Evolutionary conservation across 2,113 vertebrate species (phyloP).

Genomic region (Butastur rufipennis): DNA sequence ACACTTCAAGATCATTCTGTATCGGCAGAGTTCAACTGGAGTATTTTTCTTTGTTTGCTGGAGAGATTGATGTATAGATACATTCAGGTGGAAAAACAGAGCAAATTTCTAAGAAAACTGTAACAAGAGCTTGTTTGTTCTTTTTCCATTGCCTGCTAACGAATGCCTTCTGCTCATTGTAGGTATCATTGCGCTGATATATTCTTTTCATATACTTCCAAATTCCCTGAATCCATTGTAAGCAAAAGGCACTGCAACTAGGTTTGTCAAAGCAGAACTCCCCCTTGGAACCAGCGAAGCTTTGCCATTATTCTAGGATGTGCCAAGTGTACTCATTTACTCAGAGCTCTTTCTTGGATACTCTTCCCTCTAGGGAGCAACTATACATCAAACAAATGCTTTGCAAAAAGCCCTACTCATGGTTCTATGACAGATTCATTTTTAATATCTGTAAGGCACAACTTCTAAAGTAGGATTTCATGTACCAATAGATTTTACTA

Average conservation of each 20-base stretch:
- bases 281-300: background rate
- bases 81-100: background rate
- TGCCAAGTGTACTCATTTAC: slow-evolving; percentile 2
- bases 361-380: background rate
- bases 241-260: slow-evolving; percentile 1
- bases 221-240: background rate
- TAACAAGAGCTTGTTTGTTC: background rate
- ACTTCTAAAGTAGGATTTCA: slow-evolving; percentile 16
- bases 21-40: background rate
- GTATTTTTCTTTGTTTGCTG: background rate
- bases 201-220: slow-evolving; percentile 39
- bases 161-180: background rate
- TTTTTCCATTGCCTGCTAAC: background rate
- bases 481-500: slow-evolving; percentile 21
- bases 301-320: background rate
- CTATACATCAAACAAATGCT: slow-evolving; percentile 37
- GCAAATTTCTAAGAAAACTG: background rate
- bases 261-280: slow-evolving; percentile 42
- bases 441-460: slow-evolving; percentile 38
- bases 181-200: background rate
- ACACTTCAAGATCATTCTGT: background rate
- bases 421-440: slow-evolving; percentile 41
- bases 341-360: background rate
- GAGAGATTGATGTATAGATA: background rate
- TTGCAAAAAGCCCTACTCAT: slow-evolving; percentile 24